These are phyloP conservation scores for Oscarella lobularis DNA, from an alignment of 37 sponge, comb jelly and placozoan species.

Conservation along the genomic window DNA sequence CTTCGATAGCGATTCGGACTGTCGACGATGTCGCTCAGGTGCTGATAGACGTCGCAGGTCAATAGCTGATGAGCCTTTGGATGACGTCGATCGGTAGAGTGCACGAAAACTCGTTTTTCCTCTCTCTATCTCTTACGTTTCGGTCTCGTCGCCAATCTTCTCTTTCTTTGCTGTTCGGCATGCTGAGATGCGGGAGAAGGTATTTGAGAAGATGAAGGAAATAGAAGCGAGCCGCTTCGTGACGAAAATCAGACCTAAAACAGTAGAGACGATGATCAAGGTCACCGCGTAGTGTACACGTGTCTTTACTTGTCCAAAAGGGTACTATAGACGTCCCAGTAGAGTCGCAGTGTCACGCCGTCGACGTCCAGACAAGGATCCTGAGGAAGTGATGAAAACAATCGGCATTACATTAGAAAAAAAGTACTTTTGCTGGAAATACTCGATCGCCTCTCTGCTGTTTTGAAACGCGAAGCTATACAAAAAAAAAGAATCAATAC, in stretches of 20 bases:
- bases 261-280: too few relatives aligned
- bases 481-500: too few relatives aligned
- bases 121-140: too few relatives aligned
- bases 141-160: neutral
- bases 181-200: neutral
- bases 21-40: neutral
- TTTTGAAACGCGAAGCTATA: too few relatives aligned
- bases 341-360: constrained; percentile 47
- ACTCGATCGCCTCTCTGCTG: too few relatives aligned
- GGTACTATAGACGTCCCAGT: constrained; percentile 58
- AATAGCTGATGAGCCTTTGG: neutral
- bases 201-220: neutral
- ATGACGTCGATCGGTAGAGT: neutral
- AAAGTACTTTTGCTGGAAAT: too few relatives aligned
- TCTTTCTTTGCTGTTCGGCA: neutral
- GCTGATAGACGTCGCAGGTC: neutral
- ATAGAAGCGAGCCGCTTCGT: neutral
- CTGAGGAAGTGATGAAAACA: too few relatives aligned
- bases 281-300: too few relatives aligned
- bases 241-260: too few relatives aligned
- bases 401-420: too few relatives aligned
- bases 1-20: neutral
- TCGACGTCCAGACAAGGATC: constrained; percentile 53
- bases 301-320: constrained; percentile 34
- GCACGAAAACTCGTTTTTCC: too few relatives aligned